phyloP scores from a whole-genome alignment of 2,113 vertebrate species.

The Silurus glanis region DNA sequence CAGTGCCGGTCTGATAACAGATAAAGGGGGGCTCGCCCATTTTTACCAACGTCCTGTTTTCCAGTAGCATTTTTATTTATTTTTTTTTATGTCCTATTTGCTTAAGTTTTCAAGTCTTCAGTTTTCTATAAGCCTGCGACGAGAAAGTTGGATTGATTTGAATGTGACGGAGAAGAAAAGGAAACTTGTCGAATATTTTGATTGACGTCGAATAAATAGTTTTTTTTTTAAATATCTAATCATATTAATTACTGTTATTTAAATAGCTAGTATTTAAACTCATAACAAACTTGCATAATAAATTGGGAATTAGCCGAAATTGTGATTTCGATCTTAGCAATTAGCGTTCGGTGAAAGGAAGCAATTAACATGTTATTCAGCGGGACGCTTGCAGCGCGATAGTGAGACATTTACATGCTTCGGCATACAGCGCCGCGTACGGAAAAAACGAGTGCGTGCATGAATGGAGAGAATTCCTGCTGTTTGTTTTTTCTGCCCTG shows the following conservation, averaged over 20 bases:
- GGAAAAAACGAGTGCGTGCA: not conserved
- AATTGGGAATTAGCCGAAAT: constrained; percentile 30
- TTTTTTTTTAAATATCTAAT: not conserved
- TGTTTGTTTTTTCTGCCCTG: not conserved
- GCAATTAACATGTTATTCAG: constrained; percentile 28
- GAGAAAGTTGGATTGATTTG: not conserved
- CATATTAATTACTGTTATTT: constrained; percentile 28
- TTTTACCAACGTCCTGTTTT: constrained; percentile 68
- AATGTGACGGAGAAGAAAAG: not conserved
- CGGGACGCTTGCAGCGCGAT: constrained; percentile 9
- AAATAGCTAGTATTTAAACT: constrained; percentile 25
- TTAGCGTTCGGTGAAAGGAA: constrained; percentile 26
- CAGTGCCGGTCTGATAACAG: constrained; percentile 78
- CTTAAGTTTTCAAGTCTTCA: not conserved
- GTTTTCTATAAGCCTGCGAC: constrained; percentile 6
- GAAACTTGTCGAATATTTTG: constrained; percentile 16
- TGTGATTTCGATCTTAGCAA: constrained; percentile 27
- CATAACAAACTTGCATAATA: constrained; percentile 15
- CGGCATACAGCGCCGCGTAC: not conserved
- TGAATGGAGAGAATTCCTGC: not conserved
- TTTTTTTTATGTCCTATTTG: not conserved
- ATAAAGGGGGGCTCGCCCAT: constrained; percentile 66
- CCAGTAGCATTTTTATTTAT: constrained; percentile 26
- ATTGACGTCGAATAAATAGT: constrained; percentile 21
- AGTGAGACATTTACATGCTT: constrained; percentile 12